Conservation (phyloP, 2,113 vertebrate species). For the Percina caprodes region DNA sequence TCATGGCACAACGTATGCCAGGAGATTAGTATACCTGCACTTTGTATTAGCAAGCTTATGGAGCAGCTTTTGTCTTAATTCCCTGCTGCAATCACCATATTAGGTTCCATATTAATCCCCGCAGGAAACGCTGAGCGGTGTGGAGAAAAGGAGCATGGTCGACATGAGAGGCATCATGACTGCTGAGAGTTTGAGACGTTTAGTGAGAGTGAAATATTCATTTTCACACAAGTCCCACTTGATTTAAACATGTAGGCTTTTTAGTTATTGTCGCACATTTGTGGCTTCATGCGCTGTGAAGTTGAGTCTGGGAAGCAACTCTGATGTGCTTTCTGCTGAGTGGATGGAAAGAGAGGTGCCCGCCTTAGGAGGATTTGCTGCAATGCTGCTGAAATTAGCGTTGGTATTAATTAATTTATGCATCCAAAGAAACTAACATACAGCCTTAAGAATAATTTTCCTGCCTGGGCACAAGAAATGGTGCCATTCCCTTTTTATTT, state of each 20-base stretch:
- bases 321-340: constrained; percentile 73
- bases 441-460: constrained; percentile 44
- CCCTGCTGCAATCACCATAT: constrained; percentile 59
- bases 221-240: constrained; percentile 50
- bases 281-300: constrained; percentile 39
- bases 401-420: constrained; percentile 73
- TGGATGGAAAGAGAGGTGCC: constrained; percentile 65
- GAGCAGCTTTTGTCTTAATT: constrained; percentile 56
- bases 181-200: constrained; percentile 30
- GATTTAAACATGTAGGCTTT: constrained; percentile 54
- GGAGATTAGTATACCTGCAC: constrained; percentile 64
- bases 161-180: constrained; percentile 22
- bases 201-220: constrained; percentile 31
- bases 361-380: constrained; percentile 65
- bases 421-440: constrained; percentile 48
- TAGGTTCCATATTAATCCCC: constrained; percentile 62
- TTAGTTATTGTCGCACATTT: constrained; percentile 29
- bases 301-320: constrained; percentile 47
- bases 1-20: constrained; percentile 28
- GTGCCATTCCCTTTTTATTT: constrained; percentile 34
- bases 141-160: constrained; percentile 12
- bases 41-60: constrained; percentile 53
- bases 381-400: constrained; percentile 72
- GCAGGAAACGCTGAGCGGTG: constrained; percentile 34
- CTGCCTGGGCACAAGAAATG: constrained; percentile 11